Percentiles rank a stretch among this genome's conserved stretches.
phyloP scores from a whole-genome alignment of 2,113 vertebrate species.

The Chaenocephalus aceratus region DNA sequence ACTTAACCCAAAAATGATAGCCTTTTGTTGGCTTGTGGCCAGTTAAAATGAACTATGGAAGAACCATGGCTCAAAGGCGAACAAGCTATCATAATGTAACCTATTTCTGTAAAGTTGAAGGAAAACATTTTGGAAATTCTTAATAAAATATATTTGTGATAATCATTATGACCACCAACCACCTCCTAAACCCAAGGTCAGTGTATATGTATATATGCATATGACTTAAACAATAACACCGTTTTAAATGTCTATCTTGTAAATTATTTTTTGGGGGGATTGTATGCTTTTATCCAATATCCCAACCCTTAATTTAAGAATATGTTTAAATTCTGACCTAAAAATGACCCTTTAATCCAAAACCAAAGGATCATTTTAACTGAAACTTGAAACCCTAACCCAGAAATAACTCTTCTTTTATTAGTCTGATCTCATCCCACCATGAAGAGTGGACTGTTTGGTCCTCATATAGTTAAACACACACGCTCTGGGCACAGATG shows the following conservation, averaged over 20 bases:
- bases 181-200: neutral
- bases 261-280: neutral
- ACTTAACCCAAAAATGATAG: neutral
- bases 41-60: neutral
- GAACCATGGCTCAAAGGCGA: neutral
- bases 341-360: neutral
- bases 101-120: too few relatives aligned
- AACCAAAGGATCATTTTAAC: neutral
- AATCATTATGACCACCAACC: neutral
- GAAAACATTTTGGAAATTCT: neutral
- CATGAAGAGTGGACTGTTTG: neutral
- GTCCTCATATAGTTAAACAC: neutral
- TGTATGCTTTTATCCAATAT: neutral
- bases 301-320: neutral
- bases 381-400: neutral
- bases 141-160: neutral
- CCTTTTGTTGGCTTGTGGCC: neutral
- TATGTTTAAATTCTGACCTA: neutral
- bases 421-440: neutral
- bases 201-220: too few relatives aligned
- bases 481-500: constrained; percentile 21
- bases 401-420: neutral
- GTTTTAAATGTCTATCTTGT: neutral
- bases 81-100: neutral
- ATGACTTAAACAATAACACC: neutral